These are phyloP conservation scores for Malaclemys terrapin DNA, from an alignment of 2,113 vertebrate genomes.

Conservation along the genomic window DNA sequence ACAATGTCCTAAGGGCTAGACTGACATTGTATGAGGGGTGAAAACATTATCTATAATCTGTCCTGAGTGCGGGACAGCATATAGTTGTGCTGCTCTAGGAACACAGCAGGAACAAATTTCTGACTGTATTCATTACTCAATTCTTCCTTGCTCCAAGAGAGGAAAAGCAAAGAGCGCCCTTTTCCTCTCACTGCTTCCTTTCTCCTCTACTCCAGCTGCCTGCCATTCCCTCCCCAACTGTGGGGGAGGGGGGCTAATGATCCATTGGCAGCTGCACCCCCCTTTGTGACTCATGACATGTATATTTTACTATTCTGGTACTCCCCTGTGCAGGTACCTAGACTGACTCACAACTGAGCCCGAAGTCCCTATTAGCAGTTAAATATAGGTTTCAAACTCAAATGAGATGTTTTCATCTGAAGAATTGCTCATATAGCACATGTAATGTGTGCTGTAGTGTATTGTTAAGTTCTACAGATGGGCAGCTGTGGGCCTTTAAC, in stretches of 20 bases:
- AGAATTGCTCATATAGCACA: not conserved
- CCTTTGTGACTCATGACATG: accelerated
- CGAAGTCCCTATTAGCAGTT: not conserved
- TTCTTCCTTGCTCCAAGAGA: not conserved
- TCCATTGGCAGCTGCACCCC: not conserved
- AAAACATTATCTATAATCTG: not conserved
- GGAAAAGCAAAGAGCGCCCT: not conserved
- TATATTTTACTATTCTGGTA: accelerated
- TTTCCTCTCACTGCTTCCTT: not conserved
- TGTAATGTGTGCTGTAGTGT: not conserved
- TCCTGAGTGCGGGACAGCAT: accelerated
- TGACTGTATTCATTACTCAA: not conserved
- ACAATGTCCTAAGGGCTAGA: not conserved
- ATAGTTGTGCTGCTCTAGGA: not conserved
- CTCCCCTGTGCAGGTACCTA: not conserved
- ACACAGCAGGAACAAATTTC: not conserved
- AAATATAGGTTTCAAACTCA: not conserved
- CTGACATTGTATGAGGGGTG: not conserved
- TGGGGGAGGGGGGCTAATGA: accelerated
- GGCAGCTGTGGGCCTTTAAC: accelerated
- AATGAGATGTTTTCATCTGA: not conserved
- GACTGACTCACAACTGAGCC: not conserved
- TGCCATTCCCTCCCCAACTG: not conserved
- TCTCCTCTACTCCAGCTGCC: not conserved
- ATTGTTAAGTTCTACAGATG: not conserved